Evolutionary conservation across 2,797 vertebrate species (phyloP).

Genomic region (Chelon auratus): DNA sequence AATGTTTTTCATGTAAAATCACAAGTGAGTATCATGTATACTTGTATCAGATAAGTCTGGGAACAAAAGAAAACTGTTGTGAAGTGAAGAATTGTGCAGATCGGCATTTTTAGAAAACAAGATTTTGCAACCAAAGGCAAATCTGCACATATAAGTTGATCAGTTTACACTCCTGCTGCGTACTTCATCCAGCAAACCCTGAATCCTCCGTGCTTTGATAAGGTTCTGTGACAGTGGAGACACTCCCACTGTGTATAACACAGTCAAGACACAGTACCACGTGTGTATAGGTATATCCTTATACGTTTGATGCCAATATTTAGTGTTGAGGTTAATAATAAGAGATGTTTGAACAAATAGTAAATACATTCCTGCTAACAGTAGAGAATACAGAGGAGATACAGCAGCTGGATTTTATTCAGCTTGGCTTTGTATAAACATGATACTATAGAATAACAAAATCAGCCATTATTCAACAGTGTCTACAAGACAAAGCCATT

Average conservation of each 20-base stretch:
- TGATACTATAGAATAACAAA: too few species aligned
- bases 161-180: rapidly evolving
- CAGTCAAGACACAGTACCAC: too few species aligned
- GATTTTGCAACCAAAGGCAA: neutral
- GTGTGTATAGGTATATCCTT: too few species aligned
- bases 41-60: too few species aligned
- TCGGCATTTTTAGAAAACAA: neutral
- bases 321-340: too few species aligned
- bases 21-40: neutral
- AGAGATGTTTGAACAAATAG: too few species aligned
- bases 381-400: neutral
- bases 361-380: too few species aligned
- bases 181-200: neutral
- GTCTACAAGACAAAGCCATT: neutral
- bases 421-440: neutral
- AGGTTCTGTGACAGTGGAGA: neutral
- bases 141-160: neutral
- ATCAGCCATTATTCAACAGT: too few species aligned
- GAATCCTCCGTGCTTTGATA: constrained; percentile 5
- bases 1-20: neutral
- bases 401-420: neutral
- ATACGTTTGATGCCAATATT: too few species aligned
- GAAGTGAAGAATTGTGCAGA: neutral
- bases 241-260: constrained; percentile 17
- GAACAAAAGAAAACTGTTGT: neutral